A percentile compares a stretch with the other conserved stretches of the same genome.
Evolutionary conservation across 2,888 invertebrate genomes (phyloP).

Genomic region (Drosophila affinis): DNA sequence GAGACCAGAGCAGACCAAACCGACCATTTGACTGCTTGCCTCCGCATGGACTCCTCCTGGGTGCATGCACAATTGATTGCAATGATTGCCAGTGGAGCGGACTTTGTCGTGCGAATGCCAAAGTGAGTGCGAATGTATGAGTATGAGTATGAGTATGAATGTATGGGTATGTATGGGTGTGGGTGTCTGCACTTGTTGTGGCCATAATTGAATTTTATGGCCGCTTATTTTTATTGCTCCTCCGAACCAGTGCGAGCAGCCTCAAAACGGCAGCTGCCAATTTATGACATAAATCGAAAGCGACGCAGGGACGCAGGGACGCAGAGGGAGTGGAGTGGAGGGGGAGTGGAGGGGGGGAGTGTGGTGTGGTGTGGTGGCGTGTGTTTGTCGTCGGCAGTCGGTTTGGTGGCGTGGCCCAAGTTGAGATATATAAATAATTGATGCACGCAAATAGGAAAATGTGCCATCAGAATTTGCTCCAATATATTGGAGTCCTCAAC

Average conservation of each 20-base stretch:
- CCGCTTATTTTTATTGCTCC: conserved; percentile 74
- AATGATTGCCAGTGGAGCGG: conserved; percentile 57
- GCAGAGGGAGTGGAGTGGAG: background rate
- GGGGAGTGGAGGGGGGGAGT: too few relatives aligned
- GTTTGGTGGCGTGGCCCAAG: conserved; percentile 5
- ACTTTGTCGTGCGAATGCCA: conserved; percentile 21
- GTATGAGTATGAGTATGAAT: background rate
- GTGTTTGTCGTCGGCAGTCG: background rate
- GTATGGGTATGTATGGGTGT: conserved; percentile 18
- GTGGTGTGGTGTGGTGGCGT: conserved; percentile 13
- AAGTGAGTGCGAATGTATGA: background rate
- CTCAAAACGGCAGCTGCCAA: conserved; percentile 60
- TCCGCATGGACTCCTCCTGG: conserved; percentile 25
- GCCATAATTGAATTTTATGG: conserved; percentile 76
- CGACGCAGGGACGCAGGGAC: conserved; percentile 28
- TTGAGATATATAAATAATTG: conserved; percentile 64
- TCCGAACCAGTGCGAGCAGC: background rate
- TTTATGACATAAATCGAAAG: conserved; percentile 71
- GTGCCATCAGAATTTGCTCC: conserved; percentile 58
- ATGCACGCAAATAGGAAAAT: conserved; percentile 74
- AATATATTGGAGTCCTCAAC: conserved; percentile 21
- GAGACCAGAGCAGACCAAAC: conserved; percentile 22
- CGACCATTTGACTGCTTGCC: conserved; percentile 47
- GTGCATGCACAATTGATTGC: conserved; percentile 73
- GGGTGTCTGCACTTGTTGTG: conserved; percentile 71